Conservation (phyloP, 2,888 invertebrate genomes). For the Aphidius colemani region DNA sequence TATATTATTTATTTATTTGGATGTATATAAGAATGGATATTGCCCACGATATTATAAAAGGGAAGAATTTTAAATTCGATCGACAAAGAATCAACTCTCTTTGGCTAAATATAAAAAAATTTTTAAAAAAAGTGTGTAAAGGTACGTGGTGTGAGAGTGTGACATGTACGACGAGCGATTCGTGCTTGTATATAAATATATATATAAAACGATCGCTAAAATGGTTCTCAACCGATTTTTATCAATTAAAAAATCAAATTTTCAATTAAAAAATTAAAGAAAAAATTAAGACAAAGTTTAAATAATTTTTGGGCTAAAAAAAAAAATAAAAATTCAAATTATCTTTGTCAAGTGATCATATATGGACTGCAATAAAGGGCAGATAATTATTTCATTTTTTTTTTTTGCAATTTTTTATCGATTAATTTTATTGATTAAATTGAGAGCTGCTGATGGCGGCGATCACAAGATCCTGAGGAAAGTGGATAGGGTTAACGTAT, state of each 20-base stretch:
- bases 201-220: slow-evolving; percentile 10
- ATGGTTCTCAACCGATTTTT: slow-evolving; percentile 23
- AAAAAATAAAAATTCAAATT: too few species aligned
- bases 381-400: too few species aligned
- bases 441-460: slow-evolving; percentile 43
- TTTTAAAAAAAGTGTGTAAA: slow-evolving; percentile 41
- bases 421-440: slow-evolving; percentile 2
- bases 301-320: background rate
- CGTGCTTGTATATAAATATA: slow-evolving; percentile 26
- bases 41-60: too few species aligned
- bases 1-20: background rate
- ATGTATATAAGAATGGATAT: slow-evolving; percentile 21
- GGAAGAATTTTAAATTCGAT: too few species aligned
- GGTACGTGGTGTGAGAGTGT: slow-evolving; percentile 24
- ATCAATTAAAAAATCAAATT: background rate
- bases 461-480: slow-evolving; percentile 43
- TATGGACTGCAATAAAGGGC: too few species aligned
- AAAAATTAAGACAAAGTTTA: background rate
- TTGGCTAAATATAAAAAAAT: slow-evolving; percentile 31
- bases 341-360: background rate
- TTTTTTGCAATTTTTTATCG: background rate
- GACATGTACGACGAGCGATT: slow-evolving; percentile 19
- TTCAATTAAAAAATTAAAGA: background rate
- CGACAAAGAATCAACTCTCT: slow-evolving; percentile 1
- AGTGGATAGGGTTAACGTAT: slow-evolving; percentile 43